These are phyloP conservation scores for Papilio glaucus DNA, from an alignment of 1,140 invertebrate genomes.

Conservation along the genomic window DNA sequence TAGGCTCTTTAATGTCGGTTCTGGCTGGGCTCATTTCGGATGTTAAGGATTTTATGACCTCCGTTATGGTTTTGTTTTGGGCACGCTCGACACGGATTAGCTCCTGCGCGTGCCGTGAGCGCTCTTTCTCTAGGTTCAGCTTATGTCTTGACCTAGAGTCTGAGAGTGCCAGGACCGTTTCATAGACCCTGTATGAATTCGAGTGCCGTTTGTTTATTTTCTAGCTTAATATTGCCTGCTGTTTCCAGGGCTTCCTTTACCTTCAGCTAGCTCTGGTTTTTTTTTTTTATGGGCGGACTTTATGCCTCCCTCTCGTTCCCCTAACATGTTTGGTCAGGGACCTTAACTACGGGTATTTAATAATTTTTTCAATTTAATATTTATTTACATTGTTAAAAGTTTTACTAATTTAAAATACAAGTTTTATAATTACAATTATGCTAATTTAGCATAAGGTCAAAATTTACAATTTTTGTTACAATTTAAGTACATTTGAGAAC, in stretches of 20 bases:
- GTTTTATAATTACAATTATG: too few species aligned
- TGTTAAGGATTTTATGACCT: background rate
- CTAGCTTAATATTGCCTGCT: constrained; percentile 36
- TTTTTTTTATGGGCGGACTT: constrained; percentile 2
- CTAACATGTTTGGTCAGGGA: too few species aligned
- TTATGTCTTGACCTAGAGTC: constrained; percentile 41
- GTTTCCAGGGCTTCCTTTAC: constrained; percentile 26
- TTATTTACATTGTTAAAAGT: too few species aligned
- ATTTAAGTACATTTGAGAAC: too few species aligned
- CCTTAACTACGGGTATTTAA: too few species aligned
- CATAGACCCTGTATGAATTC: constrained; percentile 37
- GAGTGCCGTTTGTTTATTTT: constrained; percentile 23
- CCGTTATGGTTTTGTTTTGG: constrained; percentile 24
- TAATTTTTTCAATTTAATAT: too few species aligned
- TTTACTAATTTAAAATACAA: too few species aligned
- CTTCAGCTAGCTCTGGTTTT: background rate
- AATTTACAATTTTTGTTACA: too few species aligned
- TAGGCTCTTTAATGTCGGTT: background rate
- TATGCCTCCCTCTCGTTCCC: constrained; percentile 34
- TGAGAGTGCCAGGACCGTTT: constrained; percentile 32
- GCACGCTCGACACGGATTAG: constrained; percentile 38
- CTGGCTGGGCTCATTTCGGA: background rate
- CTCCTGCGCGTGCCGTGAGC: constrained; percentile 40
- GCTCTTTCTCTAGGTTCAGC: constrained; percentile 45
- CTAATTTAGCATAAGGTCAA: too few species aligned